phyloP scores from a whole-genome alignment of 2,797 vertebrate species.

The Phalanger gymnotis region DNA sequence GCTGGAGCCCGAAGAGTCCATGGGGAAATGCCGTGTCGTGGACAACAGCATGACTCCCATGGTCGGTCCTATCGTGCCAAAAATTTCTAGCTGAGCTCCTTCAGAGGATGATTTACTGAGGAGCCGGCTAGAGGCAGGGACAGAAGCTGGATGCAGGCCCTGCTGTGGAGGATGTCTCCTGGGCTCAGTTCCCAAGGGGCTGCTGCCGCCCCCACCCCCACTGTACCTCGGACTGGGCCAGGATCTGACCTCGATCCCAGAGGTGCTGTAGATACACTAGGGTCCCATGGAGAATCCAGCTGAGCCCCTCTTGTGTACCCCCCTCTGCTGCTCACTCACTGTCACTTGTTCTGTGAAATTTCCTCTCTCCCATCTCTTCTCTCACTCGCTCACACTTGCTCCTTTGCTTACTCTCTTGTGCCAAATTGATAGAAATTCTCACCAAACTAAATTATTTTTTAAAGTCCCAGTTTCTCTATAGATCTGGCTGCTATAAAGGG shows the following conservation, averaged over 20 bases:
- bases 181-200: slow-evolving; percentile 29
- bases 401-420: slow-evolving; percentile 76
- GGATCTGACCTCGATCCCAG: slow-evolving; percentile 66
- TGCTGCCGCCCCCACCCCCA: not conserved
- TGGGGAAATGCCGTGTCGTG: slow-evolving; percentile 38
- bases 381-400: not conserved
- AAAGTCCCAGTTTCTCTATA: slow-evolving; percentile 48
- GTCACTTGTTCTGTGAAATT: not conserved
- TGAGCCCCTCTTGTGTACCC: slow-evolving; percentile 17
- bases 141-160: slow-evolving; percentile 36
- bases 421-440: slow-evolving; percentile 81
- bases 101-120: slow-evolving; percentile 71
- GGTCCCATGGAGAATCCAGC: slow-evolving; percentile 56
- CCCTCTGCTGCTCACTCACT: not conserved
- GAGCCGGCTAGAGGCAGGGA: slow-evolving; percentile 73
- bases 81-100: slow-evolving; percentile 74
- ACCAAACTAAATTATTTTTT: slow-evolving; percentile 58
- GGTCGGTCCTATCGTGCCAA: slow-evolving; percentile 82
- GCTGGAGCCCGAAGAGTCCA: slow-evolving; percentile 45
- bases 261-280: slow-evolving; percentile 65
- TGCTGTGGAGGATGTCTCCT: slow-evolving; percentile 6
- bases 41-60: slow-evolving; percentile 66
- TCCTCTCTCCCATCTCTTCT: not conserved
- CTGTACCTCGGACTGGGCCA: slow-evolving; percentile 60
- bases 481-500: slow-evolving; percentile 67